Percentiles rank a stretch among this genome's conserved stretches.
Evolutionary conservation across 1,140 invertebrate genomes (phyloP).

Genomic region (Sesamia nonagrioides): DNA sequence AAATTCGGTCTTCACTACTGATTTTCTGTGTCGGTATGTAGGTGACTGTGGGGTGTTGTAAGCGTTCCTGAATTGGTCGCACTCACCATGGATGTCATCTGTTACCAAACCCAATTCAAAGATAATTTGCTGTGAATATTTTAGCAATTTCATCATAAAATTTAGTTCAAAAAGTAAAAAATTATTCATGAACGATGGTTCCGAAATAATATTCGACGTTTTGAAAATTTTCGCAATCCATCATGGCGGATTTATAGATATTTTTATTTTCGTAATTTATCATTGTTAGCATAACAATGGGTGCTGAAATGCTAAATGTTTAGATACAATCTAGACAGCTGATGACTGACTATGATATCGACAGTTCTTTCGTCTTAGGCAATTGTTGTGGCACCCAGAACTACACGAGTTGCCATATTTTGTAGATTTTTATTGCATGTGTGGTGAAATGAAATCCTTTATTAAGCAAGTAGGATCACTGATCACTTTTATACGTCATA

Average conservation of each 20-base stretch:
- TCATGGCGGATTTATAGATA: neutral
- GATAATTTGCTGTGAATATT: no score
- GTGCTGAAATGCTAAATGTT: slow-evolving; percentile 37
- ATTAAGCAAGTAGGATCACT: no score
- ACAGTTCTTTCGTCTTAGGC: slow-evolving; percentile 27
- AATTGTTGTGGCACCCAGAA: neutral
- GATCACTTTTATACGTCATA: no score
- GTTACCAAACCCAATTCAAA: no score
- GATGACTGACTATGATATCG: slow-evolving; percentile 37
- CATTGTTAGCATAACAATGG: slow-evolving; percentile 39
- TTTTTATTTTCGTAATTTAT: slow-evolving; percentile 22
- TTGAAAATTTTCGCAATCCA: slow-evolving; percentile 12
- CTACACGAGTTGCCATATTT: no score
- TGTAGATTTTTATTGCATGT: no score
- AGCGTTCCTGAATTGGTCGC: no score
- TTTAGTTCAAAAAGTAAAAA: neutral
- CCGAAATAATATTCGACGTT: neutral
- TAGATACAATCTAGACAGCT: slow-evolving; percentile 28
- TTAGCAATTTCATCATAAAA: neutral
- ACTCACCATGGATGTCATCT: no score
- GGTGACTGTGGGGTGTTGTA: no score
- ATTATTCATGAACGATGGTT: neutral
- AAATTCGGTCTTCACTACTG: no score
- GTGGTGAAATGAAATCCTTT: no score
- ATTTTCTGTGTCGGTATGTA: no score